These are phyloP conservation scores for Rissa tridactyla DNA, from an alignment of 2,113 vertebrate species.

Conservation along the genomic window DNA sequence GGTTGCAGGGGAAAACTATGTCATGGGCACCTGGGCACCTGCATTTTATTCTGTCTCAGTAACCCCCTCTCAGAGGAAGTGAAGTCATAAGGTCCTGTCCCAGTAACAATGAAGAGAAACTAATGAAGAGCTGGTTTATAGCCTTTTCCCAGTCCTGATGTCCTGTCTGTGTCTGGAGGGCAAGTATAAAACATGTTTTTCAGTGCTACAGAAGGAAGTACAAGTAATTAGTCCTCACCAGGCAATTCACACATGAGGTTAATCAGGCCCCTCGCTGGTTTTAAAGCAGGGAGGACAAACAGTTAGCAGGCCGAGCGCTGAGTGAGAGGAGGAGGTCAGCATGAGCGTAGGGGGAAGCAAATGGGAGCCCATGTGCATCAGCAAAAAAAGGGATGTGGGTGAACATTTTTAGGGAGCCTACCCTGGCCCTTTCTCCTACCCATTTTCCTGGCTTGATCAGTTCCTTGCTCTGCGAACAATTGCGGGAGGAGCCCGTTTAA, in stretches of 20 bases:
- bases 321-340: neutral
- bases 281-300: constrained; percentile 47
- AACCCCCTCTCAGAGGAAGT: constrained; percentile 69
- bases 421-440: neutral
- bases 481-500: neutral
- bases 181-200: constrained; percentile 71
- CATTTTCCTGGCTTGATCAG: neutral
- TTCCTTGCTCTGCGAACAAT: neutral
- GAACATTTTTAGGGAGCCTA: neutral
- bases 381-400: neutral
- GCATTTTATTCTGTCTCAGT: constrained; percentile 55
- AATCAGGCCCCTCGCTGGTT: constrained; percentile 40
- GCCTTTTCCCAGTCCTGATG: constrained; percentile 73
- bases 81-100: constrained; percentile 61
- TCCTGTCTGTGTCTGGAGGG: constrained; percentile 64
- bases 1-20: constrained; percentile 59
- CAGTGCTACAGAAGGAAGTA: constrained; percentile 72
- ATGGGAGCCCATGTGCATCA: neutral
- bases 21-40: constrained; percentile 70
- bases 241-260: constrained; percentile 45
- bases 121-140: constrained; percentile 67
- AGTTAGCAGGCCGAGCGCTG: neutral
- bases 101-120: constrained; percentile 77
- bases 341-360: neutral
- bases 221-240: constrained; percentile 67